Evolutionary conservation across 2,888 invertebrate species (phyloP).

Genomic region (Metalampra italica): DNA sequence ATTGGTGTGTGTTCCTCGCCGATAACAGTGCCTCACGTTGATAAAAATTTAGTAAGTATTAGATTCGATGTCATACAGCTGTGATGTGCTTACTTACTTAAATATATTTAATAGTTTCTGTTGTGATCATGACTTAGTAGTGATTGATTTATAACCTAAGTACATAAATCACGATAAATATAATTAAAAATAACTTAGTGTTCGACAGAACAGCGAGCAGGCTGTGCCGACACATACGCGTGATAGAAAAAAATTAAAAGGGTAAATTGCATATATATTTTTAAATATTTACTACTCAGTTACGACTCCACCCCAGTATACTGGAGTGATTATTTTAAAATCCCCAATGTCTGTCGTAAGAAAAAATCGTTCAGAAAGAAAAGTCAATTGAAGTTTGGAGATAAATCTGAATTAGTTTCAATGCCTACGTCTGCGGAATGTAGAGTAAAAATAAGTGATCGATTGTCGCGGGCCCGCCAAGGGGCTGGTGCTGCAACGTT

Average conservation of each 20-base stretch:
- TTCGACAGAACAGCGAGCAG: no score
- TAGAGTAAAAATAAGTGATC: slow-evolving; percentile 16
- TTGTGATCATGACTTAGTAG: background rate
- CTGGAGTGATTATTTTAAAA: background rate
- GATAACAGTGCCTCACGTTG: slow-evolving; percentile 24
- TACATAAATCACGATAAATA: no score
- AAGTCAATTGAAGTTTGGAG: slow-evolving; percentile 20
- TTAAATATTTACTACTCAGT: no score
- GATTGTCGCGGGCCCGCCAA: slow-evolving; percentile 4
- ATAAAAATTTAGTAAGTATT: slow-evolving; percentile 19
- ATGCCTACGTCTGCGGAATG: slow-evolving; percentile 12
- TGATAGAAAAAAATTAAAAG: no score
- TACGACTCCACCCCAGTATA: no score
- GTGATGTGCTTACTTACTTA: background rate
- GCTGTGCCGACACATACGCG: no score
- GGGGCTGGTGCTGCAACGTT: slow-evolving; percentile 17
- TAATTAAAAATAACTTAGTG: no score
- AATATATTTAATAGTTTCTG: background rate
- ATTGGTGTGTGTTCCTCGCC: slow-evolving; percentile 13
- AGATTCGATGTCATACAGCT: slow-evolving; percentile 12
- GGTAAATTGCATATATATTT: no score
- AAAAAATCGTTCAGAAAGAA: slow-evolving; percentile 33
- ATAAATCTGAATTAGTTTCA: slow-evolving; percentile 4
- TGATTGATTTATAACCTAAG: background rate
- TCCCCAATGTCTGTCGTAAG: slow-evolving; percentile 32